Percentiles rank a stretch among this genome's conserved stretches.
Evolutionary conservation across 2,113 vertebrate genomes (phyloP).

Genomic region (Scolopax mira): DNA sequence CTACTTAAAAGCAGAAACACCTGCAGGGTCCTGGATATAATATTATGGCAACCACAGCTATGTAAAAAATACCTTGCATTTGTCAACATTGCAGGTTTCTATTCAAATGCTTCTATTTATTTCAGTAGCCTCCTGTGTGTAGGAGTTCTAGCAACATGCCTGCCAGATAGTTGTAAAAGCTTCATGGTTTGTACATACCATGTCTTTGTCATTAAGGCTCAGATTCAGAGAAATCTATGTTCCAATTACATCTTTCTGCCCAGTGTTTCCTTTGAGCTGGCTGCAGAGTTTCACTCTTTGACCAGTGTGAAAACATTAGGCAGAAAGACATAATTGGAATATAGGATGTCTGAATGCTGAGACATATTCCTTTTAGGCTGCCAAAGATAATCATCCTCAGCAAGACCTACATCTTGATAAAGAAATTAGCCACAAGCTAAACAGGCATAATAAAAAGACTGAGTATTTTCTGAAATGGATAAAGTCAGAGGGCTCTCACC

Average conservation of each 20-base stretch:
- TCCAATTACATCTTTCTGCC: background rate
- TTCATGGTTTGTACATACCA: background rate
- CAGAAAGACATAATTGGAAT: background rate
- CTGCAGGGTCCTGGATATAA: background rate
- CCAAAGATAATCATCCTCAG: background rate
- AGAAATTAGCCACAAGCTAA: background rate
- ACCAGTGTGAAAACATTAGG: background rate
- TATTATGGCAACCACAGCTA: background rate
- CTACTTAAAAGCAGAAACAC: background rate
- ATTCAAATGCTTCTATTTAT: background rate
- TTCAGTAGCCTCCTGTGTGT: background rate
- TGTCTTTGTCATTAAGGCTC: background rate
- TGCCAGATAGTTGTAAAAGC: background rate
- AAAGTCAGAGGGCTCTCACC: background rate
- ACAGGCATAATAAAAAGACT: background rate
- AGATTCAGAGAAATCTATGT: background rate
- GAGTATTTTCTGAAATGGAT: background rate
- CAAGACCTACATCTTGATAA: background rate
- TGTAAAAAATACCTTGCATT: background rate
- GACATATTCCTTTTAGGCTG: background rate
- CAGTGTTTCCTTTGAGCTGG: background rate
- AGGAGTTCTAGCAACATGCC: background rate
- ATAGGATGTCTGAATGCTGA: background rate
- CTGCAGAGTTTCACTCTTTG: background rate
- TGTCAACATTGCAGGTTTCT: background rate